Evolutionary conservation across 2,113 vertebrate species (phyloP).

Genomic region (Neodontobutis hainanensis): DNA sequence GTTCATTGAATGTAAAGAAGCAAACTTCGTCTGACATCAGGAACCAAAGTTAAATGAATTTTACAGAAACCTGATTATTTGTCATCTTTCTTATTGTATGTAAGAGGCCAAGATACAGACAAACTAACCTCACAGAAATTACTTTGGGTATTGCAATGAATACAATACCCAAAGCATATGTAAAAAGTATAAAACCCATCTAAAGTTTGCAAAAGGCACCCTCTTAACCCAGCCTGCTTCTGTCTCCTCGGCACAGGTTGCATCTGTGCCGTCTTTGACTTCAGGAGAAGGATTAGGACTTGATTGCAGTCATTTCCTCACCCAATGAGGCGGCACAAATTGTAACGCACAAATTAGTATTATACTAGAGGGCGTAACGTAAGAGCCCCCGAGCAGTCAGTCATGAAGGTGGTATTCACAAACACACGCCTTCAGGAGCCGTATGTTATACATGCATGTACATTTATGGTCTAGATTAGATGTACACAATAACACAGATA

Average conservation of each 20-base stretch:
- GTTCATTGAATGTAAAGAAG: too few relatives aligned
- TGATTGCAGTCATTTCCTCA: conserved; percentile 64
- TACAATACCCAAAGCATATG: background rate
- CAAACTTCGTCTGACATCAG: too few relatives aligned
- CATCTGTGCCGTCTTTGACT: conserved; percentile 36
- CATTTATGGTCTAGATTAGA: background rate
- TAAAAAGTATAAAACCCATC: conserved; percentile 3
- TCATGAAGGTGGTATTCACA: conserved; percentile 11
- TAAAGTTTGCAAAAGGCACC: background rate
- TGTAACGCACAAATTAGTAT: conserved; percentile 60
- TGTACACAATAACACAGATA: background rate
- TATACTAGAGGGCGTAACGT: conserved; percentile 33
- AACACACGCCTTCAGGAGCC: conserved; percentile 2
- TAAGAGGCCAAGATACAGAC: too few relatives aligned
- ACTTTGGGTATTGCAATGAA: background rate
- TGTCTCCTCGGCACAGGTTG: conserved; percentile 24
- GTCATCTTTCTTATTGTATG: too few relatives aligned
- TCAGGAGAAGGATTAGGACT: conserved; percentile 48
- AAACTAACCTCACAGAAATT: too few relatives aligned
- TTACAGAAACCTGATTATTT: too few relatives aligned
- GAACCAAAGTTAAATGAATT: too few relatives aligned
- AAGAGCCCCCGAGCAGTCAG: conserved; percentile 17
- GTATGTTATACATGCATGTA: background rate
- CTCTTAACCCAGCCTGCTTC: conserved; percentile 6
- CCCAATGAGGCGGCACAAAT: conserved; percentile 64